Evolutionary conservation across 2,113 vertebrate species (phyloP), one percentile per base, ranked within the genome.

Genomic region (Hyaena hyaena): DNA sequence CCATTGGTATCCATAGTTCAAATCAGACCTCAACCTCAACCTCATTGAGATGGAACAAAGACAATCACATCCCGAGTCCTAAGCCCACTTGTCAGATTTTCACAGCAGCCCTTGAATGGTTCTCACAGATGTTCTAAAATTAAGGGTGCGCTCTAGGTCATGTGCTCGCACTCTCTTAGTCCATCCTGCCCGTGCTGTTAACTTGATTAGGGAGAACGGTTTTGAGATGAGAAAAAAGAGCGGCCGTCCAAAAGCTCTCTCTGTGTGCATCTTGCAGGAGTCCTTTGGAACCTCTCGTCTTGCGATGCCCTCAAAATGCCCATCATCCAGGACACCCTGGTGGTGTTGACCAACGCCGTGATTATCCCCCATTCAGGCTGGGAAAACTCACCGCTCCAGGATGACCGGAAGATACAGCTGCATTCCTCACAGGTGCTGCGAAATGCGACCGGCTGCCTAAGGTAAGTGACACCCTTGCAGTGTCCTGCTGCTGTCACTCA

Each of bases 301-400:
- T 99, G 99, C 31, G 99, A 99, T 93, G 99, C 99, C 94, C 99
- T 99, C 98, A 99, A 99, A 98, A 99, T 99, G 99, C 99, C 99
- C 95, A 99, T 99, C 98, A 99, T 99, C 99, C 99, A 99, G 98
- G 99, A 99, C 79, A 99, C 99, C 90, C 99, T 99, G 50, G 99
- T 99, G 6, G 99, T 99, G 97, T 98, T 99, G 98, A 99, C 99
- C 98, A 99, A 99, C 24, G 99, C 99, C 1, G 99, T 99, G 98
- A 99, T 99, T 97, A 99, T 99, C 98, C 99, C 99, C 61, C 99
- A 99, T 98, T 99, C 99, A 0, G 99, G 99, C 98, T 99, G 99
- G 99, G 99, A 99, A 97, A 99, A 99, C 92, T 99, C 99, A 66
- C 99, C 99, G 0, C 99, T 99, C 92, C 99, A 99, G 94, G 99